phyloP scores from a whole-genome alignment of 2,797 vertebrate species.

The Brachyrhaphis roseni region DNA sequence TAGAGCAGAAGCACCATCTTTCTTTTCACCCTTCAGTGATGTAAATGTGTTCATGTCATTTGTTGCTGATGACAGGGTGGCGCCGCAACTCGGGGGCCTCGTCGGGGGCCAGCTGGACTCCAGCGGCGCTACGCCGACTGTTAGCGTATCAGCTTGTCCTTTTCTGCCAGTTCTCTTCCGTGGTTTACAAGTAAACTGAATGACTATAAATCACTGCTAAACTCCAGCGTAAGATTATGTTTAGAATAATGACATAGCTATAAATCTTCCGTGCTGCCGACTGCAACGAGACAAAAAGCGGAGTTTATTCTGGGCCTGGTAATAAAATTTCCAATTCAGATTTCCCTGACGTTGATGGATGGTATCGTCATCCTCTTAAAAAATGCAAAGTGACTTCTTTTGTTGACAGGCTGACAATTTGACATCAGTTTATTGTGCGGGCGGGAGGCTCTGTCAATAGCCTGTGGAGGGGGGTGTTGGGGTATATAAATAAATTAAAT shows the following conservation, averaged over 20 bases:
- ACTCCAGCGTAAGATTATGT: slow-evolving; percentile 77
- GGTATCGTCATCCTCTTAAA: slow-evolving; percentile 62
- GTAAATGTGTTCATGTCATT: slow-evolving; percentile 57
- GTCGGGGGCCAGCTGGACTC: slow-evolving; percentile 38
- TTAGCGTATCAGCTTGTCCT: slow-evolving; percentile 66
- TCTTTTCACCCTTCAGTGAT: slow-evolving; percentile 23
- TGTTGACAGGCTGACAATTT: slow-evolving; percentile 67
- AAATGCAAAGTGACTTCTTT: slow-evolving; percentile 71
- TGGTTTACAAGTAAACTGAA: slow-evolving; percentile 72
- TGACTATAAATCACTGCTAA: slow-evolving; percentile 78
- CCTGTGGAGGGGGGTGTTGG: background rate
- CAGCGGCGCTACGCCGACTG: slow-evolving; percentile 52
- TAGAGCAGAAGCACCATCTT: slow-evolving; percentile 21
- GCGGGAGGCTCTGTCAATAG: slow-evolving; percentile 50
- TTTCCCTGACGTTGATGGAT: slow-evolving; percentile 80
- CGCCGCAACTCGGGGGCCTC: slow-evolving; percentile 37
- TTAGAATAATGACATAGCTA: slow-evolving; percentile 75
- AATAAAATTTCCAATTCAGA: slow-evolving; percentile 76
- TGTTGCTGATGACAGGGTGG: slow-evolving; percentile 34
- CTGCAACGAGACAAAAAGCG: slow-evolving; percentile 68
- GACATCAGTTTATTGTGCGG: slow-evolving; percentile 61
- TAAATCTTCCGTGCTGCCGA: slow-evolving; percentile 76
- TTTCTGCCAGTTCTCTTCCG: slow-evolving; percentile 56
- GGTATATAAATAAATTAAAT: slow-evolving; percentile 44
- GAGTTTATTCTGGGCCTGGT: slow-evolving; percentile 61